Evolutionary conservation across 2,888 invertebrate genomes (phyloP).

Genomic region (Argyresthia goedartella): DNA sequence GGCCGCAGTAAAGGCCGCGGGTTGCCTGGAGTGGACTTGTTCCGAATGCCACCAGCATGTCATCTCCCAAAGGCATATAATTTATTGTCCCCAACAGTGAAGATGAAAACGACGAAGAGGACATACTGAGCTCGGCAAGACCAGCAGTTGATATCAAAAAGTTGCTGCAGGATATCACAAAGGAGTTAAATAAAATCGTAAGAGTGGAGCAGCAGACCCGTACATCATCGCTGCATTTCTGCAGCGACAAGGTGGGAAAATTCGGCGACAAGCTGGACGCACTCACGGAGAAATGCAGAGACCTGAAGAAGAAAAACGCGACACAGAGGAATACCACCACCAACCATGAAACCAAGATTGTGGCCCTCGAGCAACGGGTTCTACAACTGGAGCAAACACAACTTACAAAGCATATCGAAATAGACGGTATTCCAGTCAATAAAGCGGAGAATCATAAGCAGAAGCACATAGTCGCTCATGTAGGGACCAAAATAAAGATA

Average conservation of each 20-base stretch:
- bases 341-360: not conserved
- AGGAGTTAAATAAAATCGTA: not conserved
- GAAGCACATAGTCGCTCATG: too few relatives aligned
- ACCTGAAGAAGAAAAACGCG: not conserved
- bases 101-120: not conserved
- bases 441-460: too few relatives aligned
- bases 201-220: not conserved
- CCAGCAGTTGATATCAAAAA: not conserved
- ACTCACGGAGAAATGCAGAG: not conserved
- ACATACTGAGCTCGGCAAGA: not conserved
- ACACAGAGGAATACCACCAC: not conserved
- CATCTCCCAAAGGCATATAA: too few relatives aligned
- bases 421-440: too few relatives aligned
- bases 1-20: too few relatives aligned
- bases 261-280: not conserved
- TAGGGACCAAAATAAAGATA: too few relatives aligned
- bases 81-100: too few relatives aligned
- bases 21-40: too few relatives aligned
- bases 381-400: too few relatives aligned
- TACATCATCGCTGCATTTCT: not conserved
- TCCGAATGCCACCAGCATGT: too few relatives aligned
- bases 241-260: not conserved
- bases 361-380: not conserved
- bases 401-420: too few relatives aligned
- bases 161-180: not conserved